Evolutionary conservation across 1,140 invertebrate genomes (phyloP).

Genomic region (Rhagoletis zephyria): DNA sequence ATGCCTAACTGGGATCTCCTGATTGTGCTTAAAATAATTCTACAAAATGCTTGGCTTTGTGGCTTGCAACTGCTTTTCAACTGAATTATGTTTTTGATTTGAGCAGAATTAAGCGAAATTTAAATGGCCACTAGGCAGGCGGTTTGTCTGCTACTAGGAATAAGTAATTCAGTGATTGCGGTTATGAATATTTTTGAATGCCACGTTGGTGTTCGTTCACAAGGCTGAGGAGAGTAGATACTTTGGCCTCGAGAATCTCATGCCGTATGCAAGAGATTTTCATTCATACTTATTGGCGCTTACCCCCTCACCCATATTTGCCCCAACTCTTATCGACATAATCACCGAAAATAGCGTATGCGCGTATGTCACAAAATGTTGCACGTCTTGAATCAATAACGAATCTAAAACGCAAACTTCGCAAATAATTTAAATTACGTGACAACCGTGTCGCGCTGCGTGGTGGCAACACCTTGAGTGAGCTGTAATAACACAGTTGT

Average conservation of each 20-base stretch:
- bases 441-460: background rate
- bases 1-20: background rate
- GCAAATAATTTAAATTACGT: conserved; percentile 53
- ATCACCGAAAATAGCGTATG: background rate
- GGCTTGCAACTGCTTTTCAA: background rate
- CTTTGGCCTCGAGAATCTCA: no score
- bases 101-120: background rate
- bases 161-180: background rate
- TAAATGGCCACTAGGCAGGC: background rate
- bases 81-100: conserved; percentile 39
- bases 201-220: background rate
- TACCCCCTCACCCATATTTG: background rate
- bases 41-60: background rate
- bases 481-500: background rate
- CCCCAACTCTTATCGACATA: background rate
- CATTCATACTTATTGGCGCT: no score
- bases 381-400: conserved; percentile 48
- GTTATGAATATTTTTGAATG: background rate
- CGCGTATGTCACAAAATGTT: background rate
- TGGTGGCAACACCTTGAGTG: background rate
- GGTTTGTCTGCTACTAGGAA: background rate
- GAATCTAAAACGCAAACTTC: conserved; percentile 32
- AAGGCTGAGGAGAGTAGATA: no score
- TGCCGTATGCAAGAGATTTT: no score
- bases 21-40: background rate